Evolutionary conservation across 2,888 invertebrate species (phyloP), one percentile per base, ranked within the genome.

Genomic region (Trypoxylon attenuatum): DNA sequence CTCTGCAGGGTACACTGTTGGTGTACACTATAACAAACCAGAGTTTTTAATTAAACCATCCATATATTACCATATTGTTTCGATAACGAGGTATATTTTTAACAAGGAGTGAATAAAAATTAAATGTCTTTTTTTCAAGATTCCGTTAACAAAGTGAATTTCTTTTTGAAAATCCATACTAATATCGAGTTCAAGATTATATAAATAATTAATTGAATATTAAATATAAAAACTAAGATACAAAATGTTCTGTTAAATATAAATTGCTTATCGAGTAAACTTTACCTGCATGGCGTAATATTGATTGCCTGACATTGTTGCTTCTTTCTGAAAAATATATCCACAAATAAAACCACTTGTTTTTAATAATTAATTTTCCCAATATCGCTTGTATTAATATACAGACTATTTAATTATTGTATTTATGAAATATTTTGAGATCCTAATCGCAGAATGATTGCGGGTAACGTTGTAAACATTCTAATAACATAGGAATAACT

Each of bases 1-100:
- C 70, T 92, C 90, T n/a, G 89, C 92, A 5, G 95, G 92, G 29
- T 91, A 89, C 25, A 96, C 91, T 3, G 95, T 95, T 55, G 95
- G 94, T 55, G 90, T 91, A 62, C 91, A 91, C 93, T 93, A 88
- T 45, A 55, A 25, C 2, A 18, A 18, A 47, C 5, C 16, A 46
- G 18, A 8, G 0, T n/a, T 53, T 21, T 13, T 5, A 25, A 33
- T 21, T 2, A 33, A 33, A 33, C n/a, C 33, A 13, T n/a, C n/a
- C n/a, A 29, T 18, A 27, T 10, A 13, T n/a, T 41, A 2, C 50
- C 2, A n/a, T 6, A n/a, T n/a, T n/a, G n/a, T 19, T 46, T 18
- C n/a, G 19, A 5, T 33, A 25, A 42, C 18, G 23, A 21, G 4
- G 18, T 25, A 25, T 6, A 16, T 16, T 15, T 16, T n/a, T n/a